Conservation (phyloP, 2,888 invertebrate genomes). For the Aethes cnicana region DNA sequence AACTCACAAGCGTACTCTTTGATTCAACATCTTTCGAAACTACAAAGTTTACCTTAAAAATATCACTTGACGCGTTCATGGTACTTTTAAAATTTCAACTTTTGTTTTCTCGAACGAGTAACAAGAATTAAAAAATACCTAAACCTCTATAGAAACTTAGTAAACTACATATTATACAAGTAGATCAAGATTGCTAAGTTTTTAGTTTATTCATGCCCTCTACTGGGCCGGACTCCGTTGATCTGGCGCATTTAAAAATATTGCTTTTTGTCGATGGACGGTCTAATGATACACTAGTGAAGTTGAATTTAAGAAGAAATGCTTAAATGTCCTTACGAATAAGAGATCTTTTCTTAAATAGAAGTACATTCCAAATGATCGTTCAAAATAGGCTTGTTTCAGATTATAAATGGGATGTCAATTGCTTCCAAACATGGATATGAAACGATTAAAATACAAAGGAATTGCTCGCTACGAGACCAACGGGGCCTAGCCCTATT, state of each 20-base stretch:
- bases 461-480: slow-evolving; percentile 10
- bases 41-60: slow-evolving; percentile 56
- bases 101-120: slow-evolving; percentile 48
- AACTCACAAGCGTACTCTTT: slow-evolving; percentile 58
- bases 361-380: slow-evolving; percentile 13
- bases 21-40: slow-evolving; percentile 50
- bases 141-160: slow-evolving; percentile 68
- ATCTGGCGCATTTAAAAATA: slow-evolving; percentile 38
- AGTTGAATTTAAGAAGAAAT: slow-evolving; percentile 16
- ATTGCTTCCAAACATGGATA: no score
- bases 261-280: slow-evolving; percentile 56
- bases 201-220: slow-evolving; percentile 57
- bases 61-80: slow-evolving; percentile 49
- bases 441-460: not conserved
- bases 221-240: slow-evolving; percentile 59
- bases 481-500: slow-evolving; percentile 57
- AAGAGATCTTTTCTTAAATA: slow-evolving; percentile 43
- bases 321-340: slow-evolving; percentile 48
- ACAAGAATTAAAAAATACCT: slow-evolving; percentile 65
- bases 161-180: slow-evolving; percentile 73
- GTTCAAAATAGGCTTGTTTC: slow-evolving; percentile 8
- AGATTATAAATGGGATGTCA: no score
- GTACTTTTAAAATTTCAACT: slow-evolving; percentile 48
- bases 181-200: slow-evolving; percentile 70
- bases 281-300: slow-evolving; percentile 46